Base-by-base conservation (phyloP, 2,113 vertebrate species). In the Poeciliopsis occidentalis region DNA sequence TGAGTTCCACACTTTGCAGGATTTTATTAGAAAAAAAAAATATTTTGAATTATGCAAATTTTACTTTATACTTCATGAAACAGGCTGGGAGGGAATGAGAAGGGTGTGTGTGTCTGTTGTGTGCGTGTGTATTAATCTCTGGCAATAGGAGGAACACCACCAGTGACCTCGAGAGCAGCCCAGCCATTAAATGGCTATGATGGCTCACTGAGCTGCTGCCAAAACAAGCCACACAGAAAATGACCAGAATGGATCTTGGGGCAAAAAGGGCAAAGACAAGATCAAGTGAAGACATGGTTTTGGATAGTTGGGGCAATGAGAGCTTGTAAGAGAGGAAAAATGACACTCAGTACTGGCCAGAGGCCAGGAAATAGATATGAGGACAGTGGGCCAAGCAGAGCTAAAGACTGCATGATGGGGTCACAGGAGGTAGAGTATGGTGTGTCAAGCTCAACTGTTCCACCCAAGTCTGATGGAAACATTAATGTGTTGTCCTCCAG, bases 191-290 rank as follows among this genome's bases (percentile, higher is more conserved):
- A 90, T 87, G 62, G 66, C 73, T 34, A 73, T 81, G 87, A 89
- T 77, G 73, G 82, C 80, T 90, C 84, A 77, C 76, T 82, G 82
- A 85, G 77, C 82, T 76, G 61, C 87, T 88, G 88, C 90, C 90
- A 91, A 90, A 90, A 90, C 82, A 90, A 85, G 80, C 86, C 78
- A 73, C 82, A 91, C 69, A 83, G 81, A 91, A 92, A 89, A 88
- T 84, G 80, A 89, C 88, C 89, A 86, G 82, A 85, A 88, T 89
- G 86, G 78, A 82, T 80, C 83, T 86, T 69, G 77, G 78, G 84
- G 82, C 29, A n/a, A 78, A 71, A 72, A 71, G 81, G 69, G 76
- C 76, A 78, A 81, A 60, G 47, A 79, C 68, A 74, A 85, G 76
- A 80, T 76, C 29, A 72, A 77, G 75, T 75, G 74, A 73, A 76